A percentile compares a stretch with the other conserved stretches of the same genome.
Evolutionary conservation across 2,113 vertebrate genomes (phyloP).

Genomic region (Cranoglanis bouderius): DNA sequence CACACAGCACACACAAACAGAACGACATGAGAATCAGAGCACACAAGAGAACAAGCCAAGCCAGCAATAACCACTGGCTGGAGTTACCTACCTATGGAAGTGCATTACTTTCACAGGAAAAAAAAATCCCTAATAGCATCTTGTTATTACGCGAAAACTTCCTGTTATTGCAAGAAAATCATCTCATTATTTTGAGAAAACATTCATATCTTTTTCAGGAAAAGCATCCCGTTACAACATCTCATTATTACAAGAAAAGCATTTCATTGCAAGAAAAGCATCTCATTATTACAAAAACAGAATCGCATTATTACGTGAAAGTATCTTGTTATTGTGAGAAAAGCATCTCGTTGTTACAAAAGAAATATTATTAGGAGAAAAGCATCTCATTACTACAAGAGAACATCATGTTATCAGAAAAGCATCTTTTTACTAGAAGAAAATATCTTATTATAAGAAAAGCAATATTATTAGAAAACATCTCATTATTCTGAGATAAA

Average conservation of each 20-base stretch:
- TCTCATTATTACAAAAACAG: neutral
- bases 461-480: neutral
- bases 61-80: neutral
- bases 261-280: neutral
- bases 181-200: too few species aligned
- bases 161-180: neutral
- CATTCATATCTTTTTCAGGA: too few species aligned
- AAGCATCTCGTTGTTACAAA: too few species aligned
- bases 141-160: neutral
- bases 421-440: neutral
- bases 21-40: constrained; percentile 3
- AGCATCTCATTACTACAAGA: neutral
- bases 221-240: neutral
- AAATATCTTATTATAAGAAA: neutral
- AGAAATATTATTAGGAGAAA: neutral
- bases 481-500: neutral
- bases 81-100: neutral
- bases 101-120: neutral
- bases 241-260: neutral
- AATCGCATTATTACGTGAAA: neutral
- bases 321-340: neutral
- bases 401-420: neutral
- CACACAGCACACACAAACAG: neutral
- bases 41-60: neutral
- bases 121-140: neutral